phyloP scores from a whole-genome alignment of 2,797 vertebrate species.

The Eulemur rubriventer region DNA sequence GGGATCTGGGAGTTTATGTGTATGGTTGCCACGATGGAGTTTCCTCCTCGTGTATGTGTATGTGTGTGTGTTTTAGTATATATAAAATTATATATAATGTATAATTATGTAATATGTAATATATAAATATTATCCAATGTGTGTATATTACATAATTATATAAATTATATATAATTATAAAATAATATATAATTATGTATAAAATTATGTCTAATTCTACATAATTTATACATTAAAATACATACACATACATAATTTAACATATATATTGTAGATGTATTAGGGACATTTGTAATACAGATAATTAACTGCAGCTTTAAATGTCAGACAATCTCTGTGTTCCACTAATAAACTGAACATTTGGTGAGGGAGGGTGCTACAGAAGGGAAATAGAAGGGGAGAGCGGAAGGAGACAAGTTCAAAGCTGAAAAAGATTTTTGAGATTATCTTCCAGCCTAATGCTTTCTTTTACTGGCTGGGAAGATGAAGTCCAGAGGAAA shows the following conservation, averaged over 20 bases:
- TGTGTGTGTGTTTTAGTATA: not conserved
- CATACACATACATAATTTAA: not conserved
- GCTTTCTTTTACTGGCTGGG: not conserved
- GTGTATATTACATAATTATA: not conserved
- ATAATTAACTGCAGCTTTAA: constrained; percentile 24
- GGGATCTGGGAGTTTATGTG: not conserved
- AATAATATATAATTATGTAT: not conserved
- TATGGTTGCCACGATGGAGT: not conserved
- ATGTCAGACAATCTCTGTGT: not conserved
- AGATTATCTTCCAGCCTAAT: not conserved
- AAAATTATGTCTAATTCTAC: not conserved
- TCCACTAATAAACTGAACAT: not conserved
- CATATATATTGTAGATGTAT: not conserved
- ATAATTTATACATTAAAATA: not conserved
- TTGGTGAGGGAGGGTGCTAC: not conserved
- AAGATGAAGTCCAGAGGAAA: not conserved
- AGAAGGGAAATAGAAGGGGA: not conserved
- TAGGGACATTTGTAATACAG: not conserved
- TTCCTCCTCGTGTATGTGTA: not conserved
- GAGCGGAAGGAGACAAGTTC: not conserved
- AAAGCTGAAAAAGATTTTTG: not conserved
- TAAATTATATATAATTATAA: not conserved
- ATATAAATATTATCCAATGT: not conserved
- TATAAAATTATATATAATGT: not conserved
- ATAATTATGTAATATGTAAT: not conserved